These are phyloP conservation scores for Nasonia longicornis DNA, from an alignment of 1,140 invertebrate genomes.

Conservation along the genomic window DNA sequence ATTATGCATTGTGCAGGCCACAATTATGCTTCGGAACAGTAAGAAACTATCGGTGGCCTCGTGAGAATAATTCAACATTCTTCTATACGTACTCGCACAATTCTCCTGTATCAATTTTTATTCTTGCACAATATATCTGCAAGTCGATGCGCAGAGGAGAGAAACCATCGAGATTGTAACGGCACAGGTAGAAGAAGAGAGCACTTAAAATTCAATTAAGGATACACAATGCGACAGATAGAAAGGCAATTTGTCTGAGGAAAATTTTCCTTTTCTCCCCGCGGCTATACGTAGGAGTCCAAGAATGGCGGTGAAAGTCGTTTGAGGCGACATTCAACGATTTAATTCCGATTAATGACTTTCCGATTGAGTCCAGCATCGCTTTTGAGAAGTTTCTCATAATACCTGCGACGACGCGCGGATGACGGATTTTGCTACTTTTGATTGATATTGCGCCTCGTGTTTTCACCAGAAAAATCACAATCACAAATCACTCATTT, in stretches of 20 bases:
- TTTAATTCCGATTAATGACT: slow-evolving; percentile 43
- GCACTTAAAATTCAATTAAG: slow-evolving; percentile 43
- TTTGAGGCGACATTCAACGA: slow-evolving; percentile 35
- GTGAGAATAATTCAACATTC: too few relatives aligned
- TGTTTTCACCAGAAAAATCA: not conserved
- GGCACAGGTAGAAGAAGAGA: not conserved
- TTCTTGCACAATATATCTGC: not conserved
- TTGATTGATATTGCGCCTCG: not conserved
- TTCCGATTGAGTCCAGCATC: slow-evolving; percentile 45
- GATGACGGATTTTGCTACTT: slow-evolving; percentile 4
- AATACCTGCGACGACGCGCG: slow-evolving; percentile 12
- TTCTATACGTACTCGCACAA: not conserved
- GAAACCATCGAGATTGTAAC: not conserved
- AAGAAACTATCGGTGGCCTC: too few relatives aligned
- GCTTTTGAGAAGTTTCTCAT: slow-evolving; percentile 49
- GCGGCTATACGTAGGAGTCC: slow-evolving; percentile 22
- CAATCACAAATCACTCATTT: not conserved
- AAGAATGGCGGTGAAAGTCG: slow-evolving; percentile 41
- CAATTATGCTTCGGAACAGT: too few relatives aligned
- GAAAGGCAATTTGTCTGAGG: slow-evolving; percentile 42
- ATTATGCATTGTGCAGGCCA: too few relatives aligned
- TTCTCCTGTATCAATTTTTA: not conserved
- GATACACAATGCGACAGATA: slow-evolving; percentile 42
- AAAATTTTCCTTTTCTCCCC: slow-evolving; percentile 30
- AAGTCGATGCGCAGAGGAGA: slow-evolving; percentile 15